Conservation (phyloP, 2,797 vertebrate genomes). For the Loris lydekkerianus region DNA sequence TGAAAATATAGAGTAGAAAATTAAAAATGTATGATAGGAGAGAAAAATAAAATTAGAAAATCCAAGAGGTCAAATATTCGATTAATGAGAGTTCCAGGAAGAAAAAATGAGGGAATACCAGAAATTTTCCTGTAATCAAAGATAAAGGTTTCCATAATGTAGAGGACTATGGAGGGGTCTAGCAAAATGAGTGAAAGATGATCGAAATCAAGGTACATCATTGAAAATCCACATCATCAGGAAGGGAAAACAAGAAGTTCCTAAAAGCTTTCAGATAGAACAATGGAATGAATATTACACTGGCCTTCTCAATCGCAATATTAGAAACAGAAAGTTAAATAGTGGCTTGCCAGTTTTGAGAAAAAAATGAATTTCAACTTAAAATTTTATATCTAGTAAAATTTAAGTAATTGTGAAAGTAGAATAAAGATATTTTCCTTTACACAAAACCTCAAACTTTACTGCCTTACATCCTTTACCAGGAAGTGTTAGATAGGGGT, state of each 20-base stretch:
- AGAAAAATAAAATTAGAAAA: conserved; percentile 2
- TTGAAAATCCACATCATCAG: not conserved
- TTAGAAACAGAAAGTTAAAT: not conserved
- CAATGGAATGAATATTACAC: not conserved
- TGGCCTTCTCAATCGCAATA: not conserved
- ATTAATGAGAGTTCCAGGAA: conserved; percentile 1
- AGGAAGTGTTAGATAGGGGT: not conserved
- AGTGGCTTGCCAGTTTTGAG: not conserved
- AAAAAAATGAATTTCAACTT: not conserved
- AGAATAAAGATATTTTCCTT: not conserved
- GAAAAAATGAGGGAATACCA: not conserved
- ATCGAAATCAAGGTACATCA: not conserved
- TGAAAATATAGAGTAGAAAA: not conserved
- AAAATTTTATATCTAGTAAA: conserved; percentile 1
- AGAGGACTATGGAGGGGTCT: not conserved
- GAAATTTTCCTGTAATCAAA: not conserved
- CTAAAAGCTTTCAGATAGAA: not conserved
- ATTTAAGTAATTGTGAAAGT: not conserved
- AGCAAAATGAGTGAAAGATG: not conserved
- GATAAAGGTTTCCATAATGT: not conserved
- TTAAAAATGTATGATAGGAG: not conserved
- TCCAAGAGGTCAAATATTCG: not conserved
- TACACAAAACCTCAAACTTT: not conserved
- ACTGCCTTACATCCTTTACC: not conserved
- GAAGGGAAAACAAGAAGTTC: not conserved